Conservation (phyloP, 2,113 vertebrate species). For the Castor canadensis region DNA sequence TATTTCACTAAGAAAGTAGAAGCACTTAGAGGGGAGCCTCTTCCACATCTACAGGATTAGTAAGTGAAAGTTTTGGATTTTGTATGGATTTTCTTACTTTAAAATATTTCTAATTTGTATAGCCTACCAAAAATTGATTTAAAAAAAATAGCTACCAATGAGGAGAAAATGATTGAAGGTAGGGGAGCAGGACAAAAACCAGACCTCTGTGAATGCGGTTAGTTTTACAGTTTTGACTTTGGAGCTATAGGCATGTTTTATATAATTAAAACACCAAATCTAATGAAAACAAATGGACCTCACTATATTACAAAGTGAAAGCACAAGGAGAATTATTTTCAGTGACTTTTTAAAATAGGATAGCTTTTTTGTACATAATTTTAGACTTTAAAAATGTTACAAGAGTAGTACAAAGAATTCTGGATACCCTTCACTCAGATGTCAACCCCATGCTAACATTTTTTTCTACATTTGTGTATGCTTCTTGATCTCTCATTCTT, state of each 20-base stretch:
- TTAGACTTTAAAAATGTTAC: conserved; percentile 25
- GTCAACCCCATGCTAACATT: neutral
- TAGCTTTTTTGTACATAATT: neutral
- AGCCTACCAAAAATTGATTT: neutral
- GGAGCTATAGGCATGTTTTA: neutral
- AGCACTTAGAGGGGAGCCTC: conserved; percentile 37
- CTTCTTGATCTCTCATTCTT: neutral
- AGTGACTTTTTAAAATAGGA: conserved; percentile 31
- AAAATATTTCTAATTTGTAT: neutral
- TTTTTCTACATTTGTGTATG: neutral
- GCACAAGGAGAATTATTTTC: conserved; percentile 38
- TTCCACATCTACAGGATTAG: neutral
- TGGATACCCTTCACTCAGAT: neutral
- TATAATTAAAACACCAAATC: conserved; percentile 56
- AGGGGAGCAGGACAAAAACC: neutral
- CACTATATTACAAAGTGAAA: conserved; percentile 36
- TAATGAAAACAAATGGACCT: conserved; percentile 56
- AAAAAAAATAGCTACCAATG: neutral
- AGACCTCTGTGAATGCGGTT: conserved; percentile 14
- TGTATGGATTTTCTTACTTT: neutral
- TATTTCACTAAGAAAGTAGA: conserved; percentile 50
- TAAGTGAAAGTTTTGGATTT: neutral
- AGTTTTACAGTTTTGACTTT: conserved; percentile 45
- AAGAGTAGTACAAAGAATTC: neutral
- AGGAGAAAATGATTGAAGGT: neutral